Conservation (phyloP, 2,888 invertebrate species). For the Deroplatys truncata region DNA sequence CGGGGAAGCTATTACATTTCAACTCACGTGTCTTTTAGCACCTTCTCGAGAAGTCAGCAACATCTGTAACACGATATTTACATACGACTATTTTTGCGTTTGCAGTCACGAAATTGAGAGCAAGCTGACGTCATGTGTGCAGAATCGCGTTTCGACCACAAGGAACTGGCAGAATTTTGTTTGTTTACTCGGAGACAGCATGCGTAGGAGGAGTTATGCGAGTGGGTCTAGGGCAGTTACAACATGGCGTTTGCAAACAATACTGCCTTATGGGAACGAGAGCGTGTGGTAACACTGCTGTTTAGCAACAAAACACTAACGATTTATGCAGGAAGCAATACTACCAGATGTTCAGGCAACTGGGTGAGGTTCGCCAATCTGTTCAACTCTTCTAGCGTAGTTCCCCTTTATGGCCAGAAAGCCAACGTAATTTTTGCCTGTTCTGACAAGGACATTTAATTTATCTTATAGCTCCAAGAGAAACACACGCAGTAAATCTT, state of each 20-base stretch:
- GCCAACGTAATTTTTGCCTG: too few species aligned
- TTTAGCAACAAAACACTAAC: not conserved
- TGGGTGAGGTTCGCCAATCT: too few species aligned
- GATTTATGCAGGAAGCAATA: not conserved
- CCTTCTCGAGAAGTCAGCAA: not conserved
- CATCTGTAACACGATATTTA: not conserved
- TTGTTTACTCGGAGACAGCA: not conserved
- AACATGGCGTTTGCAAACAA: not conserved
- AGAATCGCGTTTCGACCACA: not conserved
- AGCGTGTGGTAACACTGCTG: not conserved
- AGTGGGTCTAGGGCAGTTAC: not conserved
- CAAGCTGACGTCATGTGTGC: not conserved
- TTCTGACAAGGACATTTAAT: too few species aligned
- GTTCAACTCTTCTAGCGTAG: too few species aligned
- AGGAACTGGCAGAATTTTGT: not conserved
- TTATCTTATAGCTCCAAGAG: too few species aligned
- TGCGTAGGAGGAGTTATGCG: not conserved
- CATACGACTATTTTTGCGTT: not conserved
- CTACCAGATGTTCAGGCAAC: too few species aligned
- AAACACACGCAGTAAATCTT: too few species aligned
- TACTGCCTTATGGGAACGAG: not conserved
- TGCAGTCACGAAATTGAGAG: not conserved
- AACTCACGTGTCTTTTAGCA: not conserved
- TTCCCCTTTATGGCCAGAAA: too few species aligned
- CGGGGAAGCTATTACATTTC: not conserved